Evolutionary conservation across 2,888 invertebrate genomes (phyloP), one percentile per base, ranked within the genome.

Genomic region (Hyles lineata): DNA sequence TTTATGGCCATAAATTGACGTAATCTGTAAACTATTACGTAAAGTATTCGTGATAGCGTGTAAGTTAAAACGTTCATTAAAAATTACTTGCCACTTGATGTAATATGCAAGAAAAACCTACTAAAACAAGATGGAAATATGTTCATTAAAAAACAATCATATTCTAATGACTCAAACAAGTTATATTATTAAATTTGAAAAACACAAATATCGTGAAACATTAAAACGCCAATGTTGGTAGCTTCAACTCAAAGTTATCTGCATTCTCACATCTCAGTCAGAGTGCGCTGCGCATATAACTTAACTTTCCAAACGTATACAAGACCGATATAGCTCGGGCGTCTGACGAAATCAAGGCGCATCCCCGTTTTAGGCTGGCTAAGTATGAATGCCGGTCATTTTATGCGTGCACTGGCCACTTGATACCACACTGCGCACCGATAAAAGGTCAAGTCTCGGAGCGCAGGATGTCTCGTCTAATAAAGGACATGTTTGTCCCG

Each of bases 371-470:
- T 77, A 76, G 75, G 74, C 59, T 62, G 58, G 58, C 62, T 70
- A 67, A 67, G 74, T 77, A 84, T 84, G 84, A 86, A 85, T 83
- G 85, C 83, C 80, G 81, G 82, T 82, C 84, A 84, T 85, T 86
- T 87, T 85, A 87, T 86, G 82, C 86, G 83, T 80, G 79, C 87
- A 82, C 77, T 85, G 83, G 80, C 85, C 87, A 87, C 83, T 84
- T 84, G 87, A 87, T 84, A 85, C 83, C 80, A 67, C 74, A 73
- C 76, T 76, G 78, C 80, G 80, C 78, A 79, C 78, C 83, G 92
- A 92, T 92, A 92, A 92, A 85, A 83, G 92, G 91, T 92, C 92
- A 88, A 82, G 88, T 88, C 90, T 85, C 87, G 81, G 78, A 82
- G 77, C 82, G 84, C 87, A 88, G 90, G 88, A 89, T 90, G 88